Conservation (phyloP, 2,113 vertebrate genomes). For the Willisornis vidua region DNA sequence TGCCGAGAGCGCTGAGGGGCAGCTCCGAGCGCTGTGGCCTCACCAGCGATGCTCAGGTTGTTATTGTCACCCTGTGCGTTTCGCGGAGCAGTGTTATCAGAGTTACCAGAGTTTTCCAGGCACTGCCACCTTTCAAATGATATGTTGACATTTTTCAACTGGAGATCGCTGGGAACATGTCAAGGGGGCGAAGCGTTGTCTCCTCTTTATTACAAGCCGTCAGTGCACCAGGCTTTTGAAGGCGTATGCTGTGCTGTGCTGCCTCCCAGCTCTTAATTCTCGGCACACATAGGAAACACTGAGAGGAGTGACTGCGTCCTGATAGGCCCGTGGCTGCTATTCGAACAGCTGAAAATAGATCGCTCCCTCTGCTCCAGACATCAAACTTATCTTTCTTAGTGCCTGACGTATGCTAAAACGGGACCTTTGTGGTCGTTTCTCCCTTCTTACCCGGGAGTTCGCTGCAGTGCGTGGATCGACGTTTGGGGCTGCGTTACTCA, state of each 20-base stretch:
- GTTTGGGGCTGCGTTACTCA: conserved; percentile 45
- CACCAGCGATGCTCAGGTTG: background rate
- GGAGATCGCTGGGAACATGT: background rate
- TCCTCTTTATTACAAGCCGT: background rate
- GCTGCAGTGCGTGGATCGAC: background rate
- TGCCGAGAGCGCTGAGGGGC: background rate
- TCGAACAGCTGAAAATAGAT: conserved; percentile 11
- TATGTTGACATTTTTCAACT: background rate
- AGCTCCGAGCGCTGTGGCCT: background rate
- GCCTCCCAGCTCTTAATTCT: background rate
- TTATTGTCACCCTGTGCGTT: background rate
- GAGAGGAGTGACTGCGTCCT: background rate
- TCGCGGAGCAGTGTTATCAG: background rate
- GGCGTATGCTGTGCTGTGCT: background rate
- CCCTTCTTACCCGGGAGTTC: background rate
- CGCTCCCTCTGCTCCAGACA: background rate
- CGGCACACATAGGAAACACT: background rate
- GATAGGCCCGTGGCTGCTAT: background rate
- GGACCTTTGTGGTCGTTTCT: background rate
- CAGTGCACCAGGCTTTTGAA: background rate
- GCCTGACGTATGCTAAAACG: background rate
- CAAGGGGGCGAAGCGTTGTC: background rate
- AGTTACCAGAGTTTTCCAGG: conserved; percentile 15
- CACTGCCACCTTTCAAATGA: background rate
- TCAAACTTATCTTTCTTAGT: background rate